These are phyloP conservation scores for Lasioglossum vierecki DNA, from an alignment of 2,888 invertebrate genomes.

Conservation along the genomic window DNA sequence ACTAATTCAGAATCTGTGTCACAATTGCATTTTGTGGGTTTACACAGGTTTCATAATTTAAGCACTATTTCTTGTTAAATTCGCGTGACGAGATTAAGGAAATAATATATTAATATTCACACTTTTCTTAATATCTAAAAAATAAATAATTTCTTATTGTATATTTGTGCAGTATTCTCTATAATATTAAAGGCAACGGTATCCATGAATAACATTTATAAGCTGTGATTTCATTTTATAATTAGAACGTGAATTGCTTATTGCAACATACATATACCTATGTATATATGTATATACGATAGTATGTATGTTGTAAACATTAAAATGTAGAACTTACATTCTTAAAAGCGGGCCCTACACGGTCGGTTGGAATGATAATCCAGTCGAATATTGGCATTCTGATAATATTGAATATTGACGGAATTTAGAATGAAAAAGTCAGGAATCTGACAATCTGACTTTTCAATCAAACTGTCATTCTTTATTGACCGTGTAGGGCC, in stretches of 20 bases:
- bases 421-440: no score
- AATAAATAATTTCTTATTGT: slow-evolving; percentile 7
- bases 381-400: no score
- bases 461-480: no score
- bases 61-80: slow-evolving; percentile 42
- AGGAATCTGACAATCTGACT: no score
- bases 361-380: no score
- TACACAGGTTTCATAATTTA: slow-evolving; percentile 43
- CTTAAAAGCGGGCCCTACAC: slow-evolving; percentile 12
- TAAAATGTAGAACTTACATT: slow-evolving; percentile 54
- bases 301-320: slow-evolving; percentile 36
- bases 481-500: no score
- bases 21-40: slow-evolving; percentile 57
- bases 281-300: slow-evolving; percentile 44
- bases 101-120: slow-evolving; percentile 34
- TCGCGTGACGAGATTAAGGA: slow-evolving; percentile 29
- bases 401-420: no score
- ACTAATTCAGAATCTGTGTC: slow-evolving; percentile 44
- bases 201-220: slow-evolving; percentile 60
- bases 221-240: slow-evolving; percentile 68
- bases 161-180: slow-evolving; percentile 54
- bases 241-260: slow-evolving; percentile 67
- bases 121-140: slow-evolving; percentile 47
- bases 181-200: slow-evolving; percentile 55
- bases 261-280: slow-evolving; percentile 51